A percentile compares a stretch with the other conserved stretches of the same genome.
phyloP scores from a whole-genome alignment of 1,140 invertebrate genomes.

The Eumaeus atala region DNA sequence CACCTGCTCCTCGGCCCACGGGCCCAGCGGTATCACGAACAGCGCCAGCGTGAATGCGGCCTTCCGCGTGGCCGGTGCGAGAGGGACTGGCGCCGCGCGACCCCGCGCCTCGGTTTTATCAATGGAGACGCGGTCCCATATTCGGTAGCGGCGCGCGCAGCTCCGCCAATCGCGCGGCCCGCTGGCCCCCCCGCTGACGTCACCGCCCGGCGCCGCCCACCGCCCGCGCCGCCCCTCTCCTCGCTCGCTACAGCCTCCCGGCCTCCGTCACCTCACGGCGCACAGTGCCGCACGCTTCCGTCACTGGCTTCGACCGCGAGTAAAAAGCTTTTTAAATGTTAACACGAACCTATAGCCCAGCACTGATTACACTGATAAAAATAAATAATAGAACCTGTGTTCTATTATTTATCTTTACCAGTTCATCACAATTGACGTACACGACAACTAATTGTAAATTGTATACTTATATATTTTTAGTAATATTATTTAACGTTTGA shows the following conservation, averaged over 20 bases:
- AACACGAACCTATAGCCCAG: no score
- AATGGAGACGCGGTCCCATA: conserved; percentile 74
- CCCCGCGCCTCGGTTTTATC: conserved; percentile 69
- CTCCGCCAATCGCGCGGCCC: conserved; percentile 54
- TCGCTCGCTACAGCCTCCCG: conserved; percentile 28
- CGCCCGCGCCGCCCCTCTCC: conserved; percentile 53
- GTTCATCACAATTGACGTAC: no score
- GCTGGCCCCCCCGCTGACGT: conserved; percentile 58
- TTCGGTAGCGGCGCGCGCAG: conserved; percentile 71
- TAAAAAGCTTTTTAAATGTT: background rate
- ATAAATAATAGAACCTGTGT: no score
- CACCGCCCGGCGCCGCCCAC: conserved; percentile 60
- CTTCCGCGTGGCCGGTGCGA: conserved; percentile 61
- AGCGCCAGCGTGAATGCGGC: conserved; percentile 67
- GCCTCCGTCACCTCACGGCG: conserved; percentile 24
- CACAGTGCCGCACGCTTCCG: conserved; percentile 22
- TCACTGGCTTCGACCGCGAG: conserved; percentile 17
- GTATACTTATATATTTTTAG: no score
- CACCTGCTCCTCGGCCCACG: conserved; percentile 73
- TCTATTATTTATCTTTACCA: no score
- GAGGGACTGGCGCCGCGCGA: conserved; percentile 70
- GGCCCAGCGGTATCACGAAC: conserved; percentile 69
- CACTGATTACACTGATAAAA: no score
- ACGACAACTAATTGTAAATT: no score
- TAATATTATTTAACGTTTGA: no score